These are phyloP conservation scores for Plecotus auritus DNA, from an alignment of 2,113 vertebrate genomes.

Conservation along the genomic window DNA sequence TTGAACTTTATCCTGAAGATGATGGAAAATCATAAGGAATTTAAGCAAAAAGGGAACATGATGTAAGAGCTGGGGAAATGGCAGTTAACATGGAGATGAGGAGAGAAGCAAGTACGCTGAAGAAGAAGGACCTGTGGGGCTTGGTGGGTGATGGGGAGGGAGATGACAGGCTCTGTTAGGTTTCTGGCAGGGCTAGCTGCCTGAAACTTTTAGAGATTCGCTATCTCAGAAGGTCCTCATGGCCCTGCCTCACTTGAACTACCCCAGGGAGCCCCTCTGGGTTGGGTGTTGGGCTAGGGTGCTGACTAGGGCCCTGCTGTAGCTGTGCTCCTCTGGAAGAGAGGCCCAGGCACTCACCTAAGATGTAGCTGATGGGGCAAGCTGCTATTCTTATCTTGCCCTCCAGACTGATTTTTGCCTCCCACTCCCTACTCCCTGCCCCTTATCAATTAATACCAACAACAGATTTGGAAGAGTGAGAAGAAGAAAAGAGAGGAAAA, in stretches of 20 bases:
- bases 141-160: neutral
- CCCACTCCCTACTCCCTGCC: neutral
- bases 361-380: neutral
- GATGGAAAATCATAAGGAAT: neutral
- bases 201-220: neutral
- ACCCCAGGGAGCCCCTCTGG: neutral
- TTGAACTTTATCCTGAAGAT: neutral
- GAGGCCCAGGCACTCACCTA: neutral
- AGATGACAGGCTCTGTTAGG: neutral
- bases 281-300: too few relatives aligned
- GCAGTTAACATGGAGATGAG: neutral
- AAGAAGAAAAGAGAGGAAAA: conserved; percentile 61
- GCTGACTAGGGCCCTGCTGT: neutral
- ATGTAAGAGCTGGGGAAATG: neutral
- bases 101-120: neutral
- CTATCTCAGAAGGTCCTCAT: neutral
- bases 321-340: neutral
- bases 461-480: conserved; percentile 70
- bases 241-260: neutral
- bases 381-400: neutral
- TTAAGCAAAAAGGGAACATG: neutral
- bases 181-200: neutral
- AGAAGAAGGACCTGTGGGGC: neutral
- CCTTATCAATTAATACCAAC: conserved; percentile 40
- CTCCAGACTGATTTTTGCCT: conserved; percentile 38